Evolutionary conservation across 2,888 invertebrate genomes (phyloP).

Genomic region (Caenorhabditis uteleia): DNA sequence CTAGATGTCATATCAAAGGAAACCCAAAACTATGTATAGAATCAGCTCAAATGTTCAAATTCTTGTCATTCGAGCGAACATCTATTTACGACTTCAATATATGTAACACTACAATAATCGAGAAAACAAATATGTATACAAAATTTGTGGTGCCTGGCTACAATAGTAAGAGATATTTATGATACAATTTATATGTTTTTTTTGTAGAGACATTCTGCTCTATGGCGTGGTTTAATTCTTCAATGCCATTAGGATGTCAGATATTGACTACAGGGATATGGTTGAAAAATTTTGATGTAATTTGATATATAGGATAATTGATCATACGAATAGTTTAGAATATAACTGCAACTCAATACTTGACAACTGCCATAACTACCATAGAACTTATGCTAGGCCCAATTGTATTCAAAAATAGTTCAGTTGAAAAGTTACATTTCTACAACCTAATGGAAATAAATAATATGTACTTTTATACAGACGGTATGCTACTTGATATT

Average conservation of each 20-base stretch:
- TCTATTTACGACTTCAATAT: neutral
- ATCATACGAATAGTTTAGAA: neutral
- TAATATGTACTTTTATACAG: neutral
- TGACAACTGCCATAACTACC: neutral
- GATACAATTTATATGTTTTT: neutral
- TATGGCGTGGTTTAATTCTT: neutral
- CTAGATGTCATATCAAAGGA: neutral
- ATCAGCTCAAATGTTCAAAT: neutral
- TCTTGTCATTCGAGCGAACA: neutral
- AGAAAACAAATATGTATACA: neutral
- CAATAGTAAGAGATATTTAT: neutral
- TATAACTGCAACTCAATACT: neutral
- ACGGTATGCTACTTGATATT: too few species aligned
- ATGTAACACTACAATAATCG: neutral
- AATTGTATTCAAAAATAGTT: neutral
- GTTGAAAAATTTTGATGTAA: neutral
- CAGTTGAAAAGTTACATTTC: neutral
- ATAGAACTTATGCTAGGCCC: neutral
- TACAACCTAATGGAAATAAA: neutral
- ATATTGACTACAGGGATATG: neutral
- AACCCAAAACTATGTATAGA: slow-evolving; percentile 1
- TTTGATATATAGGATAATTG: neutral
- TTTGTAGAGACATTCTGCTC: neutral
- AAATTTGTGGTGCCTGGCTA: neutral
- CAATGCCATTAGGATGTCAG: neutral